Evolutionary conservation across 2,113 vertebrate species (phyloP), one percentile per base, ranked within the genome.

Genomic region (Sciurus niger): DNA sequence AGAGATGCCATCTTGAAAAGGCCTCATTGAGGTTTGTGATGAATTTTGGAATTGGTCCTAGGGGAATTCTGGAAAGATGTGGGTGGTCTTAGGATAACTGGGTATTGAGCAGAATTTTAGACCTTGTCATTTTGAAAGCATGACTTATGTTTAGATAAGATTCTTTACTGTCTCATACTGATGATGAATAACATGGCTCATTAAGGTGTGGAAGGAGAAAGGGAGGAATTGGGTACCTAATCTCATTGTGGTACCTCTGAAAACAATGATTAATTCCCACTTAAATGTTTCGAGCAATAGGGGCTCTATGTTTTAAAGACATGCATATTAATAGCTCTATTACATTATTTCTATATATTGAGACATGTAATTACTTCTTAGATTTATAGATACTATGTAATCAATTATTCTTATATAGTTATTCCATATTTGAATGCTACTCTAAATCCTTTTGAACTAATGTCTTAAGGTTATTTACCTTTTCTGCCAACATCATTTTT

Each of bases 21-120:
- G 17, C 11, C 37, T 89, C 20, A 43, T 8, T 32, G 48, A 85
- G 24, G 22, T 20, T 77, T 80, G 34, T 60, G 28, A 74, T 40
- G 85, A 80, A 80, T 80, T 95, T 76, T 90, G 11, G 32, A 48
- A 63, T 34, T 90, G 14, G n/a, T 85, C 86, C 48, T 53, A 67
- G 28, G 90, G 34, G 80, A 86, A 82, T 82, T 40, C 48, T 90
- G n/a, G 10, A 96, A 90, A 43, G 80, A 80, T 68, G 3, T 46
- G 80, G 79, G 37, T 93, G 48, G 2, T 63, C 43, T 68, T 82
- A 53, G 48, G 30, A 80, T 60, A 40, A 74, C 37, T 85, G 17
- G 17, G 28, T 80, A 22, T 25, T 65, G 48, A 37, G 32, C 74
- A 67, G 9, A 7, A n/a, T 85, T 68, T 90, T 76, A n/a, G 16